phyloP scores from a whole-genome alignment of 2,797 vertebrate genomes.

The Margarornis squamiger region DNA sequence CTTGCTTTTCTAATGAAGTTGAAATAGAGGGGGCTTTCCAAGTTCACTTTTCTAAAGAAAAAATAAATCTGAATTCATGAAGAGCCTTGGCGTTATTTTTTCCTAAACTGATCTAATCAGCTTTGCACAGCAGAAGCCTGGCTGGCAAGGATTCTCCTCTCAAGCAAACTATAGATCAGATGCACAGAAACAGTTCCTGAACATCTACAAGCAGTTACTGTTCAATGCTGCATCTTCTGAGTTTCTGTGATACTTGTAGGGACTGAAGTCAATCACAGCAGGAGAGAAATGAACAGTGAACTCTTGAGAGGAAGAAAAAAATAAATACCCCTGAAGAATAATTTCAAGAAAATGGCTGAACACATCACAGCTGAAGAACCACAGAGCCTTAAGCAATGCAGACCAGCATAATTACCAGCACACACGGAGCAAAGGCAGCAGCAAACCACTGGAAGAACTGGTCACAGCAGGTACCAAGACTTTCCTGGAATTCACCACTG shows the following conservation, averaged over 20 bases:
- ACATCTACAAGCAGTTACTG: neutral
- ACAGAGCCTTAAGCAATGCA: neutral
- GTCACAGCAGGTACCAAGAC: neutral
- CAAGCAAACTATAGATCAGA: neutral
- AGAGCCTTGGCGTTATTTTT: neutral
- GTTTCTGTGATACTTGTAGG: neutral
- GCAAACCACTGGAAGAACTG: neutral
- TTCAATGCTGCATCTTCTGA: neutral
- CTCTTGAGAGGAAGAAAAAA: neutral
- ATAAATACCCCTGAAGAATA: neutral
- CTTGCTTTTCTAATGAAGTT: neutral
- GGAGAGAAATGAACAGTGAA: neutral
- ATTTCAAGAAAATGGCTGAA: constrained; percentile 22
- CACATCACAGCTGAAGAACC: neutral
- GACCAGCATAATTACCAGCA: neutral
- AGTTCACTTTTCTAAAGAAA: neutral
- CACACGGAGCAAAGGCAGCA: neutral
- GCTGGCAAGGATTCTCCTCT: constrained; percentile 1
- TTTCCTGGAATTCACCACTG: neutral
- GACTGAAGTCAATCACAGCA: neutral
- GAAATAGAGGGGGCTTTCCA: neutral
- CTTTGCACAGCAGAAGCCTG: neutral
- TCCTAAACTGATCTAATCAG: neutral
- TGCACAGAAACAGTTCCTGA: neutral
- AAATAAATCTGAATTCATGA: neutral